Base-by-base conservation (phyloP, 2,888 invertebrate species). In the Sacculina carcini region DNA sequence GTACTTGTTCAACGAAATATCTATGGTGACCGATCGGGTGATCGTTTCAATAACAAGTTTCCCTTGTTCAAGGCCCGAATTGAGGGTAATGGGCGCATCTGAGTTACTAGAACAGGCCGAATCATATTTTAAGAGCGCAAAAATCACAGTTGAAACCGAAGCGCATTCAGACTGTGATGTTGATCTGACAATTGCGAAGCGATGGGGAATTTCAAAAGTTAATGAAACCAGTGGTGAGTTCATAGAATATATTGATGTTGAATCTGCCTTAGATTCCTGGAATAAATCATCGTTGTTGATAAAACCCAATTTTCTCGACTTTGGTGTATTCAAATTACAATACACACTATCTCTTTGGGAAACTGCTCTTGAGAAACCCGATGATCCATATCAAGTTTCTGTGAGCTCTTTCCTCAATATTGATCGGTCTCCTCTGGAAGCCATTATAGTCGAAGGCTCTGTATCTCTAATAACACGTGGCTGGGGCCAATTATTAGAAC, bases 371-470 rank as follows among this genome's bases (percentile, higher is more conserved):
- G 44, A 44, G 28, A 26, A 26, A 5, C 44, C 44, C 9, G 26
- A 28, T 1, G 6, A 28, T 5, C 44, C 44, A 9, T 44, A 44
- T 28, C n/a, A 28, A 12, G 28, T 44, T 2, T 6, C 19, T 2
- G 7, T 19, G 16, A 16, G 1, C 2, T 44, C 63, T 1, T 64
- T 57, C 56, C 54, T 64, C 5, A 54, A 58, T 50, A 54, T 65
- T 2, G 56, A 56, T 1, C 58, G 58, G 51, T 61, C 64, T 9
- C 62, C 61, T 7, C 58, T 67, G 19, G 58, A 61, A n/a, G 62
- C 60, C 12, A 56, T 59, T 23, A 57, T 65, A 23, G 58, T 61
- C n/a, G 58, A 58, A 12, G 61, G 61, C 4, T 62, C 63, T 1
- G 58, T 61, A 52, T 58, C 59, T 9, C 53, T 55, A 14, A 55